Conservation (phyloP, 2,113 vertebrate species). For the Phocoena phocoena region DNA sequence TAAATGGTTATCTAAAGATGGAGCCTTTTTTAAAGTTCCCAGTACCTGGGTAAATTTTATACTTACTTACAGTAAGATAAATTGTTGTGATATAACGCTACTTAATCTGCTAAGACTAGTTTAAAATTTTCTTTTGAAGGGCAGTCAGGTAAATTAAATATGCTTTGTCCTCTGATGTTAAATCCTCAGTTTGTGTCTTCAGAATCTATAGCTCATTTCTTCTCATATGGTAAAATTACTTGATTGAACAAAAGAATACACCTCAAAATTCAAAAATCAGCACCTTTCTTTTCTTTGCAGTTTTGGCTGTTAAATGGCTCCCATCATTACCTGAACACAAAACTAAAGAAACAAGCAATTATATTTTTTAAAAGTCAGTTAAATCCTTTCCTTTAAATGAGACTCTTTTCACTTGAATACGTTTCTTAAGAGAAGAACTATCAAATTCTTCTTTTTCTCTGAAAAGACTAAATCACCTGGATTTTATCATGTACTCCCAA, state of each 20-base stretch:
- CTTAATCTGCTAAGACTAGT: neutral
- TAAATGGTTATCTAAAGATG: neutral
- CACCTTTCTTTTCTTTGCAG: neutral
- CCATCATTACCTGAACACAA: neutral
- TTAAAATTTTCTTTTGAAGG: neutral
- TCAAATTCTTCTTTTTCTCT: conserved; percentile 9
- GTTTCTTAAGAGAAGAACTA: neutral
- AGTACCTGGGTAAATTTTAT: neutral
- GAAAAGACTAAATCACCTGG: neutral
- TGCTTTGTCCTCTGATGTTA: neutral
- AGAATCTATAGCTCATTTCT: neutral
- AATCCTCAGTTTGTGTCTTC: neutral
- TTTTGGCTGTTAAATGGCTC: neutral
- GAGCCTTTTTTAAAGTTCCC: neutral
- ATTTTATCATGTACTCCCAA: neutral
- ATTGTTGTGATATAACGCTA: neutral
- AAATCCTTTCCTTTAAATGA: neutral
- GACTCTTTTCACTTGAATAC: neutral
- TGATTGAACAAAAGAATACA: neutral
- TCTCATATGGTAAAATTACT: neutral
- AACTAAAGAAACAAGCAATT: neutral
- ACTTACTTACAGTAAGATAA: neutral
- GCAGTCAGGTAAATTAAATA: neutral
- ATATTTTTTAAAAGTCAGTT: neutral
- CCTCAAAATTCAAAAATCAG: neutral